phyloP scores from a whole-genome alignment of 2,888 invertebrate genomes.

The Phortica magna region DNA sequence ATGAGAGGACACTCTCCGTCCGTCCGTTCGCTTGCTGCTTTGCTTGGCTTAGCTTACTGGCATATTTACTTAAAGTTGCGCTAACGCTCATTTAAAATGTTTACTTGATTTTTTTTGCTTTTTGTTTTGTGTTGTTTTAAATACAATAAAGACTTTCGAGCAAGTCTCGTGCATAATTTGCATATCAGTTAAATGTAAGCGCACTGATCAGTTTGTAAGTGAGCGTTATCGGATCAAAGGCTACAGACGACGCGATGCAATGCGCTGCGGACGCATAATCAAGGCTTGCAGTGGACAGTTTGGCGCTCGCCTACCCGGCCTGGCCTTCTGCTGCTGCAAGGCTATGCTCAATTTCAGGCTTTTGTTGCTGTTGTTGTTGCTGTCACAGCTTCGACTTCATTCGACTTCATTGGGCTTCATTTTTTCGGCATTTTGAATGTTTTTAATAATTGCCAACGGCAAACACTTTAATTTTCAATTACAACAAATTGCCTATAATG shows the following conservation, averaged over 20 bases:
- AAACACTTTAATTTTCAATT: constrained; percentile 74
- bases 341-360: constrained; percentile 11
- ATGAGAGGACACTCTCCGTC: neutral
- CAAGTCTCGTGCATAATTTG: constrained; percentile 59
- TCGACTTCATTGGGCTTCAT: neutral
- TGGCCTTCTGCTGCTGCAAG: neutral
- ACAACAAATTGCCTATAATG: constrained; percentile 72
- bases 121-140: constrained; percentile 5
- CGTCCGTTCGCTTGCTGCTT: neutral
- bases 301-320: neutral
- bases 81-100: constrained; percentile 70
- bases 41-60: neutral
- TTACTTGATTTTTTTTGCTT: neutral
- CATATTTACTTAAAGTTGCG: constrained; percentile 27
- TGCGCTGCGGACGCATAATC: neutral
- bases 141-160: neutral
- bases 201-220: constrained; percentile 64
- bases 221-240: constrained; percentile 59
- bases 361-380: neutral
- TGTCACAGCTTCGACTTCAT: neutral
- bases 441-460: constrained; percentile 68
- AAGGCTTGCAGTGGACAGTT: neutral
- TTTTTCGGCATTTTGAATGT: neutral
- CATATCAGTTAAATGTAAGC: constrained; percentile 70
- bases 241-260: constrained; percentile 54